Evolutionary conservation across 1,140 invertebrate species (phyloP).

Genomic region (Colletes gigas): DNA sequence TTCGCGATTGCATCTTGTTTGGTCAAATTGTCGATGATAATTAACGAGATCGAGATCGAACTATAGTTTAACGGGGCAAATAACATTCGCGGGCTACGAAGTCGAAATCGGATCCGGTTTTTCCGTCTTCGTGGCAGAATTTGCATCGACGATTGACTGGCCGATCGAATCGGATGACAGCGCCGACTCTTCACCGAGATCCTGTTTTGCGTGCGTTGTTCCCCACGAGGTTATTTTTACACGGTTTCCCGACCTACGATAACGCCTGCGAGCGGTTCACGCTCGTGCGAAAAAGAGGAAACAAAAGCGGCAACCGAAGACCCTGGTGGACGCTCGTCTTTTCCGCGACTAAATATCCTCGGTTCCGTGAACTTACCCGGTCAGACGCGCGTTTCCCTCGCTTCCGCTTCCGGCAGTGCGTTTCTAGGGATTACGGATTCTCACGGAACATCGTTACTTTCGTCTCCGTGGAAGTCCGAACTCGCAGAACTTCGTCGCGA

Average conservation of each 20-base stretch:
- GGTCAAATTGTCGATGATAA: too few relatives aligned
- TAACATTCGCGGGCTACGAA: too few relatives aligned
- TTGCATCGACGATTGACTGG: not conserved
- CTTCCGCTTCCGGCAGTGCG: not conserved
- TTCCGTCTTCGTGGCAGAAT: too few relatives aligned
- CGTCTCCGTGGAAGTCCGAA: too few relatives aligned
- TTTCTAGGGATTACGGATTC: not conserved
- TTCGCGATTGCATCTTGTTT: too few relatives aligned
- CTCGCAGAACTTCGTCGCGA: too few relatives aligned
- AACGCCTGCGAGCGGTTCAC: constrained; percentile 17
- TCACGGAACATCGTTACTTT: not conserved
- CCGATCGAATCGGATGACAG: not conserved
- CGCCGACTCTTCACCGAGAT: not conserved
- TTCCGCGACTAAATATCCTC: constrained; percentile 38
- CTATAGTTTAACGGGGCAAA: too few relatives aligned
- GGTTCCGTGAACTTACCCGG: not conserved
- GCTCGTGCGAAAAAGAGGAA: constrained; percentile 24
- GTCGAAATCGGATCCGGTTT: too few relatives aligned
- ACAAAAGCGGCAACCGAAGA: not conserved
- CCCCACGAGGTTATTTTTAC: constrained; percentile 22
- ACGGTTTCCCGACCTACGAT: constrained; percentile 38
- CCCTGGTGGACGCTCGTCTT: not conserved
- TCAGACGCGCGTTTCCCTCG: too few relatives aligned
- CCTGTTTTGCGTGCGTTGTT: not conserved
- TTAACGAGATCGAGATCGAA: too few relatives aligned